Base-by-base conservation (phyloP, 2,797 vertebrate genomes). In the Poecilia velifera region DNA sequence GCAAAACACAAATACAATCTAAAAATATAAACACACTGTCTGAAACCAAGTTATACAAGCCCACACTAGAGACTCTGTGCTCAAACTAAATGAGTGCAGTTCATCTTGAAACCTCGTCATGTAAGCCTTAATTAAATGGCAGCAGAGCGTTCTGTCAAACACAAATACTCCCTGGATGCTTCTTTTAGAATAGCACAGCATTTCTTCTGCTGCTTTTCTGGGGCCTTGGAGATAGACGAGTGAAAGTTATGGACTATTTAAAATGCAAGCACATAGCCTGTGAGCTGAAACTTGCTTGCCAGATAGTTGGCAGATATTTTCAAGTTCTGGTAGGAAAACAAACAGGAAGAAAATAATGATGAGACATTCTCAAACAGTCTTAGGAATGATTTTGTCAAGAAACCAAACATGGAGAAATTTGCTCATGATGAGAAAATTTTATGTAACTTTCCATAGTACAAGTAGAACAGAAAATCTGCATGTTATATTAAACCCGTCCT, bases 41-140 rank as follows among this genome's bases (percentile, higher is more conserved):
- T 78, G 22, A 81, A 76, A 74, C 49, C 43, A 76, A 76, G 73
- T 64, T 53, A 73, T 0, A 39, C n/a, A 74, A 49, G 45, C 66
- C 64, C 25, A 53, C 53, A 2, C 47, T 53, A 59, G 18, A 68
- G n/a, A 70, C 76, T 76, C 43, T 43, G 25, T 66, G 72, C 22
- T 73, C 55, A 82, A 74, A 89, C 81, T 45, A 79, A 72, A 57
- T 20, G 28, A 82, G 64, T 45, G 62, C 46, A 6, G 13, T 73
- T 45, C 77, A 31, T 81, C 78, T 72, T 71, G 1, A 76, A 81
- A 78, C 25, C 46, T 53, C 53, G 59, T 84, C 46, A 77, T 72
- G 47, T 57, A 80, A 83, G 66, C 45, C 80, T 83, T 90, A 74
- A 83, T 90, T 90, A 86, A 91, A 88, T 87, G 82, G 79, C 70